A percentile compares a stretch with the other conserved stretches of the same genome.
These are phyloP conservation scores for Limnothrissa miodon DNA, from an alignment of 2,113 vertebrate genomes.

Conservation along the genomic window DNA sequence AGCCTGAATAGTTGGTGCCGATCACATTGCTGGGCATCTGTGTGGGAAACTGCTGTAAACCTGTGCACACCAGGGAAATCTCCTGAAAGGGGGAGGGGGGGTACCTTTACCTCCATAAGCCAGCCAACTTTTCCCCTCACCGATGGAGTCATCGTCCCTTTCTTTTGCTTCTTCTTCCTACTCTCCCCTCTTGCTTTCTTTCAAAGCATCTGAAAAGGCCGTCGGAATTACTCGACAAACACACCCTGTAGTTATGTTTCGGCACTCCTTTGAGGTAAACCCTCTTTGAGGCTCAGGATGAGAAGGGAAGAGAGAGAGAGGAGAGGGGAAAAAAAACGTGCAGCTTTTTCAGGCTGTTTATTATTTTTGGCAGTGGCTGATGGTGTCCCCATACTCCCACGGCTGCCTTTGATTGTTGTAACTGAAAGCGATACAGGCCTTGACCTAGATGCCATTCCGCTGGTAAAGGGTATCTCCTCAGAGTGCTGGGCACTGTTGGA, in stretches of 20 bases:
- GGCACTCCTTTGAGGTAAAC: background rate
- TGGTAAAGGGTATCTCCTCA: slow-evolving; percentile 33
- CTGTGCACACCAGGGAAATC: background rate
- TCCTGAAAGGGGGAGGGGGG: background rate
- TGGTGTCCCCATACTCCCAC: slow-evolving; percentile 18
- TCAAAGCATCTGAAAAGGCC: background rate
- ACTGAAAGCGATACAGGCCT: slow-evolving; percentile 46
- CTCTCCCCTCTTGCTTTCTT: background rate
- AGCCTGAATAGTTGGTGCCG: background rate
- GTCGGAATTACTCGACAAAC: background rate
- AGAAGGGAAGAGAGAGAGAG: background rate
- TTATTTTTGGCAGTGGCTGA: slow-evolving; percentile 7
- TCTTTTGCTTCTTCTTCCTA: background rate
- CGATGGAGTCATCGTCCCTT: background rate
- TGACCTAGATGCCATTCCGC: slow-evolving; percentile 46
- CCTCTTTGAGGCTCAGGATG: background rate
- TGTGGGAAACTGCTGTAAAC: background rate
- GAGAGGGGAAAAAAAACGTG: background rate
- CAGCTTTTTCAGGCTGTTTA: slow-evolving; percentile 1
- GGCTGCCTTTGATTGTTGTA: slow-evolving; percentile 43
- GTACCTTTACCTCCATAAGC: background rate
- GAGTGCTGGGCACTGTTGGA: slow-evolving; percentile 41
- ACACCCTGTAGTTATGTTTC: slow-evolving; percentile 10
- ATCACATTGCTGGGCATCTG: background rate
- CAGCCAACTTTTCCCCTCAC: background rate